phyloP scores from a whole-genome alignment of 2,113 vertebrate genomes.

The Menidia beryllina region DNA sequence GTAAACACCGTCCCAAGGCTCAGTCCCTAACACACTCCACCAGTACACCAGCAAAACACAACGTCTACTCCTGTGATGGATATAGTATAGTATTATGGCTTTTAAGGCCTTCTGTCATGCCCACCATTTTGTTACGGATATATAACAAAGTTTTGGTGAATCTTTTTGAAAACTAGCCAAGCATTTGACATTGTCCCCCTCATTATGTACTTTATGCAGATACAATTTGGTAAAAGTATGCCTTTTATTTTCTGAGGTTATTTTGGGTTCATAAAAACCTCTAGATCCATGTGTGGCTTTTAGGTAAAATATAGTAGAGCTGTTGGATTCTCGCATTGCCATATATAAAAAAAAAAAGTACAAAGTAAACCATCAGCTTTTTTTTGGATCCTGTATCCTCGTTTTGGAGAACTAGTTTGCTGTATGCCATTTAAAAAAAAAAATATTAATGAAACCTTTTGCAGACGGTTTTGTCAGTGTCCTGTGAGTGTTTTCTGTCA shows the following conservation, averaged over 20 bases:
- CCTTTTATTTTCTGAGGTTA: no score
- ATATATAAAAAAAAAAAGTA: no score
- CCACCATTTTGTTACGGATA: slow-evolving; percentile 31
- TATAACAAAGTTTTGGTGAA: slow-evolving; percentile 61
- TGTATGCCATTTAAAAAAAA: no score
- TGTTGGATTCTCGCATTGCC: no score
- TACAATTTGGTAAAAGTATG: slow-evolving; percentile 2
- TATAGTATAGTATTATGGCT: not conserved
- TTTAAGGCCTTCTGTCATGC: not conserved
- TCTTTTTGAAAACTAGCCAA: slow-evolving; percentile 5
- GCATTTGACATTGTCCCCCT: not conserved
- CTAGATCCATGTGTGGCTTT: no score
- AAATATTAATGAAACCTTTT: no score
- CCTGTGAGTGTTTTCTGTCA: not conserved
- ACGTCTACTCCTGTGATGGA: not conserved
- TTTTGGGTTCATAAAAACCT: no score
- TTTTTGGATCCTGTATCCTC: no score
- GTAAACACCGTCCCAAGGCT: slow-evolving; percentile 78
- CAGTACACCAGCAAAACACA: not conserved
- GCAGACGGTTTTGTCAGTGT: not conserved
- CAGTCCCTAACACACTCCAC: slow-evolving; percentile 47
- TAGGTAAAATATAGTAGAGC: no score
- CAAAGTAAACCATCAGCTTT: no score
- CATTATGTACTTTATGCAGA: not conserved
- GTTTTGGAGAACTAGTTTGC: no score